Evolutionary conservation across 2,888 invertebrate species (phyloP).

Genomic region (Salticus scenicus): DNA sequence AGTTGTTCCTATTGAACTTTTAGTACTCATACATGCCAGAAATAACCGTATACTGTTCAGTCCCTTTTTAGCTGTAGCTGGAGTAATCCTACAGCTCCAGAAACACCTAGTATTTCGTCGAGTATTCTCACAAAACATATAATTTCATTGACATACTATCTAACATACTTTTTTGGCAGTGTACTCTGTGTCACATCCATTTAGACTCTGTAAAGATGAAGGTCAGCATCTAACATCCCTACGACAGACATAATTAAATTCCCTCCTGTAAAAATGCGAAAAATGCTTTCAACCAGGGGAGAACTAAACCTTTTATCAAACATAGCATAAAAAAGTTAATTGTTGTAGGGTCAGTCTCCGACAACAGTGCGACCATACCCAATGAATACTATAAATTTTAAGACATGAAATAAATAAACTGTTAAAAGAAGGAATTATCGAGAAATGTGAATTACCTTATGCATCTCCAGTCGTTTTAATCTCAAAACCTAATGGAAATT

Average conservation of each 20-base stretch:
- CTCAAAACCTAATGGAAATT: not conserved
- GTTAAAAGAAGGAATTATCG: not conserved
- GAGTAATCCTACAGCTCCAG: too few relatives aligned
- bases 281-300: not conserved
- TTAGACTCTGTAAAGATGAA: not conserved
- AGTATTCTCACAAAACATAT: too few relatives aligned
- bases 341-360: not conserved
- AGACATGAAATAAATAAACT: conserved; percentile 14
- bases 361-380: not conserved
- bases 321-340: not conserved
- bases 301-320: not conserved
- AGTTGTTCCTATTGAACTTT: too few relatives aligned
- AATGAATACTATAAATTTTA: not conserved
- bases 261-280: not conserved
- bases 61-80: too few relatives aligned
- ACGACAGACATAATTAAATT: not conserved
- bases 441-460: conserved; percentile 22
- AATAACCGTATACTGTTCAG: too few relatives aligned
- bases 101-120: too few relatives aligned
- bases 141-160: too few relatives aligned
- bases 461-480: conserved; percentile 11
- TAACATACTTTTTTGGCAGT: too few relatives aligned
- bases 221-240: not conserved
- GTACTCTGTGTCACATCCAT: too few relatives aligned
- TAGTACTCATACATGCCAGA: too few relatives aligned